Evolutionary conservation across 2,888 invertebrate species (phyloP).

Genomic region (Ochropacha duplaris): DNA sequence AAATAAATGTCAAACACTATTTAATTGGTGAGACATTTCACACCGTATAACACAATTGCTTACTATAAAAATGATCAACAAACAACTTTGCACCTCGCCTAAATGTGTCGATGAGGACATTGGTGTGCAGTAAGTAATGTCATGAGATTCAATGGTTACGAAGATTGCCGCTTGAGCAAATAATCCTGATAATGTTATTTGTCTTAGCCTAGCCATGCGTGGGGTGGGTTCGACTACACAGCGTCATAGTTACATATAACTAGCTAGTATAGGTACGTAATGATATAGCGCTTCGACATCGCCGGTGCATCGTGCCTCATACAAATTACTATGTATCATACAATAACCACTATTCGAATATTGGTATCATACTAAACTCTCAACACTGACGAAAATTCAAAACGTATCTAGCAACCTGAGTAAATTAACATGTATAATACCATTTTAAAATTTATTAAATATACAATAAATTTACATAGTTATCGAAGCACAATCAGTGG

Average conservation of each 20-base stretch:
- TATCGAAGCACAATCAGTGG: constrained; percentile 68
- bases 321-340: constrained; percentile 44
- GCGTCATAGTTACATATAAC: constrained; percentile 44
- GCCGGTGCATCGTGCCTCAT: constrained; percentile 63
- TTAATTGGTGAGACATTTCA: constrained; percentile 74
- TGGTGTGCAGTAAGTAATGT: constrained; percentile 68
- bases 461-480: constrained; percentile 75
- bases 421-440: constrained; percentile 74
- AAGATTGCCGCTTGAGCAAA: constrained; percentile 81
- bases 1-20: constrained; percentile 82
- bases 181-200: constrained; percentile 68
- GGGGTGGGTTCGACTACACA: constrained; percentile 74
- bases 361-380: constrained; percentile 53
- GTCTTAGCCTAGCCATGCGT: constrained; percentile 74
- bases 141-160: constrained; percentile 80
- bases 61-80: constrained; percentile 82
- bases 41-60: constrained; percentile 81
- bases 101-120: constrained; percentile 60
- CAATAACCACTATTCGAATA: constrained; percentile 57
- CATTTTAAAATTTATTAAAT: constrained; percentile 69
- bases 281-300: constrained; percentile 59
- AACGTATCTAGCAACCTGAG: constrained; percentile 75
- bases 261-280: constrained; percentile 43
- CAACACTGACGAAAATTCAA: constrained; percentile 62
- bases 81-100: constrained; percentile 78